A percentile compares a stretch with the other conserved stretches of the same genome.
Conservation (phyloP, 2,113 vertebrate species). For the Sisor rabdophorus region DNA sequence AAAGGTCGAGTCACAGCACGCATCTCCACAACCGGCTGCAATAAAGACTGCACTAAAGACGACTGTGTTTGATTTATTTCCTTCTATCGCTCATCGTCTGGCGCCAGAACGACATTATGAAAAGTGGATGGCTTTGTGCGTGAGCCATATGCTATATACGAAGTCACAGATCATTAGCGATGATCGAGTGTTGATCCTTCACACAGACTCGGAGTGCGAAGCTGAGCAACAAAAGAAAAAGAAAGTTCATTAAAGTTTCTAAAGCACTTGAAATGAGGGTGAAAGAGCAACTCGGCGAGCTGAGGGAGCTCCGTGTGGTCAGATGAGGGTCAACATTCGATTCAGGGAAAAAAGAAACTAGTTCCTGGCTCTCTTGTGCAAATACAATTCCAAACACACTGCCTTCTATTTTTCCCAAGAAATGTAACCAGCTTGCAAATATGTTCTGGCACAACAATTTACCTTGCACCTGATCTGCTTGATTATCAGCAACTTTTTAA, state of each 20-base stretch:
- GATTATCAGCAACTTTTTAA: not conserved
- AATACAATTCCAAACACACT: not conserved
- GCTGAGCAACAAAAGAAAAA: not conserved
- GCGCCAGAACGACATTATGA: not conserved
- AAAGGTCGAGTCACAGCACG: not conserved
- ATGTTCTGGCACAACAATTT: not conserved
- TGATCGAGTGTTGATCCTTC: slow-evolving; percentile 18
- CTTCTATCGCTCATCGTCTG: not conserved
- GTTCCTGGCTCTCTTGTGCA: too few species aligned
- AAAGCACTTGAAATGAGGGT: slow-evolving; percentile 4
- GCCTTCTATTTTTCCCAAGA: not conserved
- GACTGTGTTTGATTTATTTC: slow-evolving; percentile 6
- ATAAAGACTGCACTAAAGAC: not conserved
- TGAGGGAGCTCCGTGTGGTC: not conserved
- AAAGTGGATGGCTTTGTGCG: slow-evolving; percentile 13
- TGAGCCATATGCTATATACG: slow-evolving; percentile 12
- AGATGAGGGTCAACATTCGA: not conserved
- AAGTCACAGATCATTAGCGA: slow-evolving; percentile 22
- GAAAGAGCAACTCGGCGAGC: not conserved
- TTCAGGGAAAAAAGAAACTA: not conserved
- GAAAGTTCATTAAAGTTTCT: not conserved
- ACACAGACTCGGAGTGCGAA: not conserved
- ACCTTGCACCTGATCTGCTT: not conserved
- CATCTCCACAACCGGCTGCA: not conserved
- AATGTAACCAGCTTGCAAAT: not conserved